Base-by-base conservation (phyloP, 2,113 vertebrate species). In the Xiphophorus hellerii region DNA sequence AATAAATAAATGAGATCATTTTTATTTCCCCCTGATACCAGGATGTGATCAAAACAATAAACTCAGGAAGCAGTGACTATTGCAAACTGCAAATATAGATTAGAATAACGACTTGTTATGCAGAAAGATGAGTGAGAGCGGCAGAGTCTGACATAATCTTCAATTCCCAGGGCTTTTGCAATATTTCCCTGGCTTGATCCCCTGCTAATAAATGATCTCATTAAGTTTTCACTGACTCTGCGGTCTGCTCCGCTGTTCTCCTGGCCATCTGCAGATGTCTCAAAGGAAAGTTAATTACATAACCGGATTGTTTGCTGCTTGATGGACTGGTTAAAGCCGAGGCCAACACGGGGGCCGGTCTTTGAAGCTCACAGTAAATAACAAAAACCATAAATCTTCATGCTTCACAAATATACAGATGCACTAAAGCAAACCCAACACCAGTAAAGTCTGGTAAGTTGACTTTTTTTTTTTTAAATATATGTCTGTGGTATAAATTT, bases 311-410 rank as follows among this genome's bases (percentile, higher is more conserved):
- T 84, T 84, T 74, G 51, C 61, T 58, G 37, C 61, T 66, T 90
- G 87, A 87, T 81, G 78, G 82, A 82, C 84, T 76, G 82, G 76
- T 76, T 77, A 62, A 81, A 79, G 62, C 63, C 3, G 30, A 27
- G 61, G 73, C 87, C 85, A 75, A 66, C 28, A n/a, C 61, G 31
- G 72, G 78, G 83, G 84, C 7, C 37, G 81, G 65, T 48, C 62
- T 74, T 70, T 66, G 30, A 78, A 79, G 80, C 79, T 28, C 78
- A 83, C 73, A 71, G 81, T 84, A 74, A 86, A 85, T 78, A 76
- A 73, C 9, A 29, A 67, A 42, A 7, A 28, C 27, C 27, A 44
- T 44, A 44, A 67, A 20, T 44, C 54, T 29, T 66, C 68, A 87
- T 71, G 71, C 54, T 73, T 27, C n/a, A 25, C 51, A 25, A 58